A percentile compares a stretch with the other conserved stretches of the same genome.
Conservation (phyloP, 2,888 invertebrate genomes). For the Tyria jacobaeae region DNA sequence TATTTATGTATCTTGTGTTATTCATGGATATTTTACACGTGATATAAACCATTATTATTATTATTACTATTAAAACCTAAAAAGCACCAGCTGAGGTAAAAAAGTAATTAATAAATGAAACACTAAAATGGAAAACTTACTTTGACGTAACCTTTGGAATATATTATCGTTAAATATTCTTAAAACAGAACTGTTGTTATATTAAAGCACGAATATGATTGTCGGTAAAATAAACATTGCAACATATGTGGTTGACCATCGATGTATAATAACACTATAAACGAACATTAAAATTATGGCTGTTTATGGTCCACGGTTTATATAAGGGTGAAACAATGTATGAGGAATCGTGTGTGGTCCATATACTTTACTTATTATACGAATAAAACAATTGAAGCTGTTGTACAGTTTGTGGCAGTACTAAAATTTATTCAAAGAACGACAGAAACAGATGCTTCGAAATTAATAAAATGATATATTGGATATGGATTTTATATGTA, state of each 20-base stretch:
- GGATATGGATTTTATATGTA: background rate
- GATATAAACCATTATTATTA: too few relatives aligned
- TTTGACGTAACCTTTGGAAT: too few relatives aligned
- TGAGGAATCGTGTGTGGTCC: slow-evolving; percentile 44
- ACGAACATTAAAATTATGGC: slow-evolving; percentile 48
- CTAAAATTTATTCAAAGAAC: background rate
- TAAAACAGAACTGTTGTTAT: slow-evolving; percentile 21
- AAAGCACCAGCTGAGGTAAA: too few relatives aligned
- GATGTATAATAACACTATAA: slow-evolving; percentile 54
- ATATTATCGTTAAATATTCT: too few relatives aligned
- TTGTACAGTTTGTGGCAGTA: background rate
- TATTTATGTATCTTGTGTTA: too few relatives aligned
- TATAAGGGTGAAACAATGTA: slow-evolving; percentile 52
- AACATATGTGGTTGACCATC: slow-evolving; percentile 58
- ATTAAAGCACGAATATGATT: slow-evolving; percentile 48
- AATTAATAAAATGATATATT: background rate
- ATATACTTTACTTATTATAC: slow-evolving; percentile 35
- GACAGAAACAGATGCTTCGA: background rate
- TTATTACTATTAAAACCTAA: too few relatives aligned
- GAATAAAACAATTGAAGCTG: slow-evolving; percentile 10
- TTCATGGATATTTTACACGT: too few relatives aligned
- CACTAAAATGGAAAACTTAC: too few relatives aligned
- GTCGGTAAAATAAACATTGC: slow-evolving; percentile 62
- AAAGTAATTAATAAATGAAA: too few relatives aligned
- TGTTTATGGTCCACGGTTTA: slow-evolving; percentile 49